Base-by-base conservation (phyloP, 2,113 vertebrate genomes). In the Bos javanicus region DNA sequence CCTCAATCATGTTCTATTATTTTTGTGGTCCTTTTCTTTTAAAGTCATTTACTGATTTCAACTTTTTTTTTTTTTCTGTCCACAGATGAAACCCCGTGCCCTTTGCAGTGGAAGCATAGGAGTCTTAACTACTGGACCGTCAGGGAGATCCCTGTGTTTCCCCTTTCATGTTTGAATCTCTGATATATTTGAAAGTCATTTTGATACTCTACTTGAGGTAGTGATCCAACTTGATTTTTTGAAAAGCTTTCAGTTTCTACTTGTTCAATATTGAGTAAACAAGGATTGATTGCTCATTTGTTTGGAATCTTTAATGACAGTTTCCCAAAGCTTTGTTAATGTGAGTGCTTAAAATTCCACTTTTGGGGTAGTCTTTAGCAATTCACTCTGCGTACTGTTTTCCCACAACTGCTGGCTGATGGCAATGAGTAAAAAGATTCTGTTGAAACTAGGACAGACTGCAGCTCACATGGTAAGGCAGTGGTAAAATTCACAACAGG, bases 341-440 rank as follows among this genome's bases (percentile, higher is more conserved):
- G 48, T 97, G 83, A 93, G 23, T 90, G 28, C 54, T 97, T 90
- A 91, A 76, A 67, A 87, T 90, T 92, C 64, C 57, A 84, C n/a
- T 8, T 71, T 76, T 48, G 62, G 30, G 39, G 14, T 84, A 83
- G 90, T 57, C 80, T 92, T 95, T 95, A 96, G 84, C 59, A 93
- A 96, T 96, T 98, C 94, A 90, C 96, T 95, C 50, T 95, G 82
- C 28, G 5, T 60, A 91, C 87, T 95, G 80, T 96, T 98, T 97
- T 90, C 52, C 56, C 81, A 92, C 57, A 95, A 94, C 84, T 81
- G 87, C 87, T 95, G 95, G 90, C 90, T 95, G 96, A 62, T 1
- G 74, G 25, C 36, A 52, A 87, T 39, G 60, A 93, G 91, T 16
- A 57, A 97, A 97, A 90, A 84, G 54, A 71, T 62, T 78, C 54